Evolutionary conservation across 2,113 vertebrate species (phyloP), one percentile per base, ranked within the genome.

Genomic region (Microcebus ravelobensis): DNA sequence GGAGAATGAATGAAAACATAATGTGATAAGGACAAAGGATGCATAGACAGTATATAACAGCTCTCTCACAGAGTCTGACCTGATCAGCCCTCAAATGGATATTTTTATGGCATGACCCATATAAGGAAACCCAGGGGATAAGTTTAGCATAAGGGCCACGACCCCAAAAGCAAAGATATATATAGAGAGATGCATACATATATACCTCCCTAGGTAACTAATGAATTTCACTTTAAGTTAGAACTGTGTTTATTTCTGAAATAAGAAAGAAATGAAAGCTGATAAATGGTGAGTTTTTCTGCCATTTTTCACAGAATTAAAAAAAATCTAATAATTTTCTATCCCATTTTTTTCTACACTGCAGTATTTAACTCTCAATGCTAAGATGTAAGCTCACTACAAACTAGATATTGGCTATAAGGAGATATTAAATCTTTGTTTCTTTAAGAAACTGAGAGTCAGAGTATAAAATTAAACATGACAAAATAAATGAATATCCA

Each of bases 81-180:
- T 95, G 67, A 95, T 85, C 79, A 95, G 80, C 29, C 50, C 63
- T 97, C 70, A 95, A 91, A 90, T 81, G 48, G 86, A 45, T 97
- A 93, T 96, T 97, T 97, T 91, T 96, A 80, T 93, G 87, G 48
- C 65, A 80, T 97, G 94, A 95, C 93, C 95, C 83, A 97, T 77
- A 98, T 96, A 97, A 94, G 91, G 71, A 96, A 97, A 95, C 79
- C 57, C 74, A 95, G 70, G 95, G 70, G 90, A 93, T 89, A 90
- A 86, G 45, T 84, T 97, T 90, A 94, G 87, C 31, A 63, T 86
- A 89, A 95, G 42, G 27, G 82, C 83, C 77, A 97, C 89, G 94
- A 94, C 31, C 39, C 81, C 71, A 91, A 96, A 95, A 96, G 59
- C 68, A 98, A 82, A 84, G 10, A 4, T 34, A 52, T 34, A 65